phyloP scores from a whole-genome alignment of 1,140 invertebrate genomes.

The Drosophila pruinosa region DNA sequence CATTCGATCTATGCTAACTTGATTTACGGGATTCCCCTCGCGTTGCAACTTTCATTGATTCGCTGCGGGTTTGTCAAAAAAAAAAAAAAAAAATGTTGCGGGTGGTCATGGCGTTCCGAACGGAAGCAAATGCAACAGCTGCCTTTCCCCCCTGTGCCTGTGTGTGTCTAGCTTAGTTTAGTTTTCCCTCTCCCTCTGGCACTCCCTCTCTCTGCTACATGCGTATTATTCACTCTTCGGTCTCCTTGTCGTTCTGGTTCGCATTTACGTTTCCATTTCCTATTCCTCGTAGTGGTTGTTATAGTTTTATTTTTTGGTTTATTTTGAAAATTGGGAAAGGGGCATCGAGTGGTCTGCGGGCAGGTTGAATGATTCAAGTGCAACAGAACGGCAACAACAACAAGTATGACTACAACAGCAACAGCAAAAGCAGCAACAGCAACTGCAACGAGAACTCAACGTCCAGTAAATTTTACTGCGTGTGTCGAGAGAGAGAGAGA shows the following conservation, averaged over 20 bases:
- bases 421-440: neutral
- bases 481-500: constrained; percentile 18
- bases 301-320: constrained; percentile 16
- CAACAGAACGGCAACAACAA: constrained; percentile 28
- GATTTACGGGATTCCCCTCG: neutral
- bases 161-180: too few species aligned
- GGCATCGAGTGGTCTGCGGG: constrained; percentile 15
- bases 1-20: neutral
- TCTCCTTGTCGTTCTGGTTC: neutral
- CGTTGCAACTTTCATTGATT: constrained; percentile 49
- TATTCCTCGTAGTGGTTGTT: constrained; percentile 20
- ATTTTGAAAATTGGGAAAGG: constrained; percentile 1
- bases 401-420: constrained; percentile 21
- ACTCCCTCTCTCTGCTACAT: neutral
- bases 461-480: constrained; percentile 50
- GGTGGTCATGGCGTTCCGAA: constrained; percentile 60
- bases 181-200: neutral
- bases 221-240: neutral
- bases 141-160: neutral
- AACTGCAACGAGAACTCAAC: constrained; percentile 1
- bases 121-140: constrained; percentile 40
- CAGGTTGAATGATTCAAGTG: constrained; percentile 73
- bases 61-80: constrained; percentile 54
- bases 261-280: constrained; percentile 25
- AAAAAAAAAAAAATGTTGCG: constrained; percentile 66